Conservation (phyloP, 2,888 invertebrate genomes). For the Teleiodes luculella region DNA sequence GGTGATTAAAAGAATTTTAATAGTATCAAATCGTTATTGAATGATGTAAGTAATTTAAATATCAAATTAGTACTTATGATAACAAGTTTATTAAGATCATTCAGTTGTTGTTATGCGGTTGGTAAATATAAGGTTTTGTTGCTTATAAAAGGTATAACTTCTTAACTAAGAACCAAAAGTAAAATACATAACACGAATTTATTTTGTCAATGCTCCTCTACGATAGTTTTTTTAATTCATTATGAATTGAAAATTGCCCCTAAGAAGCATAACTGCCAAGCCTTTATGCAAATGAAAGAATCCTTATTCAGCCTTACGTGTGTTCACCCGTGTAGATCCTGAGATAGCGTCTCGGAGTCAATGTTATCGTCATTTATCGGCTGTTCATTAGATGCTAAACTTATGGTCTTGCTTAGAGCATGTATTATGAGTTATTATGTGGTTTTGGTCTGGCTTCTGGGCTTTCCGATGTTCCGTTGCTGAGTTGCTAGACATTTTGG, state of each 20-base stretch:
- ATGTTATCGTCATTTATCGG: slow-evolving; percentile 29
- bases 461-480: neutral
- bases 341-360: slow-evolving; percentile 27
- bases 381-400: slow-evolving; percentile 6
- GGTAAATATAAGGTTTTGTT: too few species aligned
- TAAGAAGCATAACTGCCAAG: neutral
- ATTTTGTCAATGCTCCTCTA: neutral
- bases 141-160: too few species aligned
- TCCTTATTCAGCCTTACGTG: slow-evolving; percentile 25
- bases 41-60: too few species aligned
- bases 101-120: too few species aligned
- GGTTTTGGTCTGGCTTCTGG: slow-evolving; percentile 9
- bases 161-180: too few species aligned
- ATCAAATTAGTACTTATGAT: too few species aligned
- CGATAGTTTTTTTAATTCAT: neutral
- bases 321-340: slow-evolving; percentile 41
- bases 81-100: too few species aligned
- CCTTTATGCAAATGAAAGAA: slow-evolving; percentile 13
- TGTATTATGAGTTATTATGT: neutral
- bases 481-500: neutral
- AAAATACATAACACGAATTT: neutral
- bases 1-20: neutral
- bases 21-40: neutral
- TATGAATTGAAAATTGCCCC: neutral
- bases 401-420: neutral